Evolutionary conservation across 2,888 invertebrate genomes (phyloP).

Genomic region (Erebia epiphron): DNA sequence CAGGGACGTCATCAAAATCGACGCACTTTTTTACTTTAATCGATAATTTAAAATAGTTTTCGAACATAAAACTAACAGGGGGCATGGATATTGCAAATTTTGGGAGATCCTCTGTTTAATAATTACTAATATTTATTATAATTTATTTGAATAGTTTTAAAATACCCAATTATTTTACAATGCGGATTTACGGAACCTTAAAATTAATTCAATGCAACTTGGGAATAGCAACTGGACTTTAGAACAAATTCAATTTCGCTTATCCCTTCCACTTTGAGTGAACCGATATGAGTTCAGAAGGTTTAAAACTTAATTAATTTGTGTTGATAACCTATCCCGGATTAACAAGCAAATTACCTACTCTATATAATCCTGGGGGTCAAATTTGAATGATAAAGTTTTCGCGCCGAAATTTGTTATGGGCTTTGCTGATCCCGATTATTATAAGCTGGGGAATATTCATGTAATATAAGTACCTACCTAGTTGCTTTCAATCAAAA

Average conservation of each 20-base stretch:
- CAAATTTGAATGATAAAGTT: slow-evolving; percentile 8
- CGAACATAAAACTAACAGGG: no score
- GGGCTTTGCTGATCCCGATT: neutral
- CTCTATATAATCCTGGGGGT: slow-evolving; percentile 1
- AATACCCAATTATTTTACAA: no score
- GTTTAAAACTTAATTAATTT: slow-evolving; percentile 14
- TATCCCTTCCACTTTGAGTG: slow-evolving; percentile 1
- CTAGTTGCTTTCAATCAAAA: neutral
- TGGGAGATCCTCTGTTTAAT: no score
- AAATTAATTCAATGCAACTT: slow-evolving; percentile 5
- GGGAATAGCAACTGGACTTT: slow-evolving; percentile 6
- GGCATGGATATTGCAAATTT: no score
- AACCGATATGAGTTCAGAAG: slow-evolving; percentile 3
- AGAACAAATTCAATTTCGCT: slow-evolving; percentile 12
- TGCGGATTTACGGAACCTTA: no score
- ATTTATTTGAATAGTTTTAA: no score
- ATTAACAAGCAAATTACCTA: neutral
- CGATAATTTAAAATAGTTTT: no score
- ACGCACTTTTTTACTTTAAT: no score
- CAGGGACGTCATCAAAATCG: no score
- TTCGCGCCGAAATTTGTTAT: slow-evolving; percentile 7
- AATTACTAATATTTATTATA: no score
- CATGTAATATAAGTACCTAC: neutral
- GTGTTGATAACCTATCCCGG: slow-evolving; percentile 7
- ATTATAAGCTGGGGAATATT: neutral